Evolutionary conservation across 2,888 invertebrate genomes (phyloP).

Genomic region (Amiota mariae): DNA sequence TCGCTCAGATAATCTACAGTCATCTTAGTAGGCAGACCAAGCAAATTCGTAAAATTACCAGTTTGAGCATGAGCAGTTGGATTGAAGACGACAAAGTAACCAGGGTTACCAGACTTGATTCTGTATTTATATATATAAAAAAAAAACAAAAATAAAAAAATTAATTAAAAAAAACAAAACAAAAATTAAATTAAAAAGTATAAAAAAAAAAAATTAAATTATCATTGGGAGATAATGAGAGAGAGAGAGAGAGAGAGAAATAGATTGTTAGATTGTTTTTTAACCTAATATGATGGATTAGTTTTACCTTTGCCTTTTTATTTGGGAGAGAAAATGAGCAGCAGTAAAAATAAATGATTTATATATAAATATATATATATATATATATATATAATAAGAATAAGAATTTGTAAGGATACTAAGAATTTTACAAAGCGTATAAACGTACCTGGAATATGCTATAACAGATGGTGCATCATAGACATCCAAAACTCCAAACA

Average conservation of each 20-base stretch:
- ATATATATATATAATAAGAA: no score
- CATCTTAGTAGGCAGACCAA: slow-evolving; percentile 76
- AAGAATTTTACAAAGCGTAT: background rate
- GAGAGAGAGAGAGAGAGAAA: slow-evolving; percentile 32
- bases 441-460: slow-evolving; percentile 81
- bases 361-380: no score
- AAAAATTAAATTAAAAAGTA: slow-evolving; percentile 18
- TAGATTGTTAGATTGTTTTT: slow-evolving; percentile 8
- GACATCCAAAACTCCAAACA: slow-evolving; percentile 77
- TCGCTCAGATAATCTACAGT: slow-evolving; percentile 77
- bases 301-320: slow-evolving; percentile 60
- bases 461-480: slow-evolving; percentile 76
- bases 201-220: background rate
- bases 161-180: slow-evolving; percentile 10
- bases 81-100: slow-evolving; percentile 83
- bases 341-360: slow-evolving; percentile 30
- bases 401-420: background rate
- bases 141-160: slow-evolving; percentile 11
- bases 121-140: slow-evolving; percentile 71
- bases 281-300: background rate
- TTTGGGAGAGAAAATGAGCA: slow-evolving; percentile 30
- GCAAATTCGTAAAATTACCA: slow-evolving; percentile 76
- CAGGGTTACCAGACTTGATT: slow-evolving; percentile 83
- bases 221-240: background rate
- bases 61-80: slow-evolving; percentile 74